Conservation (phyloP, 2,797 vertebrate genomes). For the Somateria mollissima region DNA sequence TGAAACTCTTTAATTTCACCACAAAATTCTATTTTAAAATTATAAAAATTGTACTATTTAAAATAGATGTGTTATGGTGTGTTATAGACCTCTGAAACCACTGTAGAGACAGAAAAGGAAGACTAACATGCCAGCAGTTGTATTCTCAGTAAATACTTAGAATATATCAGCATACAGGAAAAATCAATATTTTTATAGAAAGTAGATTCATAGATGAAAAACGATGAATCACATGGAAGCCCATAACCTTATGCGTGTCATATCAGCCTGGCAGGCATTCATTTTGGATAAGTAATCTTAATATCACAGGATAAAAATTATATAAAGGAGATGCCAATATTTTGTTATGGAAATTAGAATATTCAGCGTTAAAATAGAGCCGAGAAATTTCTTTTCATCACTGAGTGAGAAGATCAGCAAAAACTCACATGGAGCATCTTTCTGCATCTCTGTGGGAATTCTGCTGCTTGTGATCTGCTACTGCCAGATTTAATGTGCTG, state of each 20-base stretch:
- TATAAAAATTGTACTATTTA: neutral
- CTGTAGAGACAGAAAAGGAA: neutral
- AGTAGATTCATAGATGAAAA: conserved; percentile 27
- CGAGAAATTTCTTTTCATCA: conserved; percentile 3
- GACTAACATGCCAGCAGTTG: neutral
- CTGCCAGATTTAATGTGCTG: conserved; percentile 56
- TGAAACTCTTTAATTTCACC: neutral
- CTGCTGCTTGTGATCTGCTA: conserved; percentile 64
- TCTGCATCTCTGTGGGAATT: conserved; percentile 64
- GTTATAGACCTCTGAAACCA: neutral
- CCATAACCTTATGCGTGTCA: neutral
- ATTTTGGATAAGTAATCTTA: conserved; percentile 53
- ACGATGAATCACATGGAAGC: neutral
- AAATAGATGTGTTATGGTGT: neutral
- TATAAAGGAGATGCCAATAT: conserved; percentile 51
- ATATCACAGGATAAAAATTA: conserved; percentile 53
- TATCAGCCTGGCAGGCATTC: conserved; percentile 48
- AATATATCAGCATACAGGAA: neutral
- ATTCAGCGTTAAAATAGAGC: conserved; percentile 58
- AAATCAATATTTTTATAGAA: conserved; percentile 55
- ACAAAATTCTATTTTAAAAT: neutral
- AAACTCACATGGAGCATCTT: conserved; percentile 53
- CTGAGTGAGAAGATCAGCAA: conserved; percentile 54
- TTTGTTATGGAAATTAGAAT: conserved; percentile 68
- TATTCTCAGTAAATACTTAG: neutral